Base-by-base conservation (phyloP, 1,140 invertebrate genomes). In the Tetramorium simillimum region DNA sequence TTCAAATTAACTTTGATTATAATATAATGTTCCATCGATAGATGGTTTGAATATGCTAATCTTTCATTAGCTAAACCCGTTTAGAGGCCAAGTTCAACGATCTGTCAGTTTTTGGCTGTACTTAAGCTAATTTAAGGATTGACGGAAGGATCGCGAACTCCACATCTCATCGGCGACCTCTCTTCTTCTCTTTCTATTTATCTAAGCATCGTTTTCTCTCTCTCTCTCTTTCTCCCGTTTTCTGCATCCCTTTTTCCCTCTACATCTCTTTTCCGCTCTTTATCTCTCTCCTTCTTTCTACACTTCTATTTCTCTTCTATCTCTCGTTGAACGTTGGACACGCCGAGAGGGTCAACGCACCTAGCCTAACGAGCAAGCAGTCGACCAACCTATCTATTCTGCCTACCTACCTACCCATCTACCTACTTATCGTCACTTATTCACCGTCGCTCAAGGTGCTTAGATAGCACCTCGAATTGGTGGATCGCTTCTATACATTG, bases 351-450 rank as follows among this genome's bases (percentile, higher is more conserved):
- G 91, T 92, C 91, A 92, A 92, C 91, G 91, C 89, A 91, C 91
- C 87, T 91, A 90, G 77, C 85, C 80, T 90, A 91, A 89, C 88
- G 86, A 91, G 90, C 88, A 85, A 88, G 88, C 78, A 90, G 82
- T 85, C 90, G 87, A 80, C 86, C 90, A 89, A 89, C 88, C 90
- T 89, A 91, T 91, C 90, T 89, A 91, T 89, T 92, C 92, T 92
- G 91, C 91, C 92, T 93, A 92, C 92, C 92, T 93, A 93, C 92
- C 92, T 93, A 93, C 92, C 92, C 91, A 93, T 92, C 92, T 93
- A 93, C 92, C 92, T 93, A 93, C 92, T 93, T 93, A 93, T 92
- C 92, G 90, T 92, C 91, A 91, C 92, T 93, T 92, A 93, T 93
- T 93, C 88, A 90, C 88, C 87, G 75, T 84, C 75, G 85, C 65